Conservation (phyloP, 2,113 vertebrate species). For the Phasianus colchicus region DNA sequence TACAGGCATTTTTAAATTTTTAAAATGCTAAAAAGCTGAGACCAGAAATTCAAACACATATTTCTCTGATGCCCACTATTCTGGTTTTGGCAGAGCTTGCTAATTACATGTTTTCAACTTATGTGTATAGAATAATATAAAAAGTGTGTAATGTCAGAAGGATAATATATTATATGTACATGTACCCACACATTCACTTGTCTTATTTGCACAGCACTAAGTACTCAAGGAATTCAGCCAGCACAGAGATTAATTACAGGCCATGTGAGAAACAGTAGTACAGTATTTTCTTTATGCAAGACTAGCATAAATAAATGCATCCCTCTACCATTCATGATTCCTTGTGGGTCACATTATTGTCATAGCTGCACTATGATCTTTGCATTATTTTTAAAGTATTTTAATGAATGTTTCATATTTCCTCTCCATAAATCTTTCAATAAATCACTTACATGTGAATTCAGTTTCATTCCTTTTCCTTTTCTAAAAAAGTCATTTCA, state of each 20-base stretch:
- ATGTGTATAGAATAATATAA: not conserved
- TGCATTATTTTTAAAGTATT: not conserved
- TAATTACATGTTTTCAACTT: not conserved
- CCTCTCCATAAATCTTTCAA: not conserved
- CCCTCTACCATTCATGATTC: too few species aligned
- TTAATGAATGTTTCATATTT: not conserved
- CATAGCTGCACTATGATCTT: not conserved
- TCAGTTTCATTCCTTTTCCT: not conserved
- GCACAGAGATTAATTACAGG: not conserved
- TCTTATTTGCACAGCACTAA: not conserved
- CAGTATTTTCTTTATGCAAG: not conserved
- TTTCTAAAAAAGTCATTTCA: not conserved
- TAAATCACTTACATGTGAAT: not conserved
- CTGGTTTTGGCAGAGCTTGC: not conserved
- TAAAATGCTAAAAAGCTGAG: not conserved
- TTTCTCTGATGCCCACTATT: not conserved
- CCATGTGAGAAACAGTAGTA: not conserved
- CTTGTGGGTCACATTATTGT: not conserved
- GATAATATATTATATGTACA: rapidly evolving
- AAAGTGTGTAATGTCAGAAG: not conserved
- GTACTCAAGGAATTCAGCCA: not conserved
- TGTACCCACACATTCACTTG: not conserved
- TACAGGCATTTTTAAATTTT: not conserved
- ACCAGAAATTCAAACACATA: not conserved
- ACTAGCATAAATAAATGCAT: not conserved